Percentiles rank a stretch among this genome's conserved stretches.
These are phyloP conservation scores for Sphaeridia pumilis DNA, from an alignment of 2,888 invertebrate species.

Conservation along the genomic window DNA sequence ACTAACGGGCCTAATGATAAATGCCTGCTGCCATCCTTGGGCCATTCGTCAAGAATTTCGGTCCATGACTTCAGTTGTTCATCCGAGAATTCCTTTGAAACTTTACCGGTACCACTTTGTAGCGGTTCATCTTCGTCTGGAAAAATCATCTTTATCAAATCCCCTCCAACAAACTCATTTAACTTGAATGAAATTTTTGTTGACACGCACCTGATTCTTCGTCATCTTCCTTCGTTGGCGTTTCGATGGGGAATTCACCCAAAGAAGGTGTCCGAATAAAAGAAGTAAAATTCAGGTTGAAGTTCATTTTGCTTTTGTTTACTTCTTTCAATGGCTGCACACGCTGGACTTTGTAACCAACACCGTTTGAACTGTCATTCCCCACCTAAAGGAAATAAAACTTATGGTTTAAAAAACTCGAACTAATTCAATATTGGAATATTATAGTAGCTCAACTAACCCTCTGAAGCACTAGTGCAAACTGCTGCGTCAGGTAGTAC, in stretches of 20 bases:
- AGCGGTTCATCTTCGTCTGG: conserved; percentile 88
- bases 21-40: conserved; percentile 45
- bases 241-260: conserved; percentile 52
- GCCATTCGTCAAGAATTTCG: conserved; percentile 65
- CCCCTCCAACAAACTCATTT: too few relatives aligned
- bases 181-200: too few relatives aligned
- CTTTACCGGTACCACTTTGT: conserved; percentile 93
- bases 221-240: conserved; percentile 64
- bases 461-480: conserved; percentile 79
- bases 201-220: conserved; percentile 40
- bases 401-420: too few relatives aligned
- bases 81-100: conserved; percentile 90
- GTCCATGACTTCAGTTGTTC: conserved; percentile 88
- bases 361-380: conserved; percentile 44
- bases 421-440: too few relatives aligned
- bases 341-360: conserved; percentile 58
- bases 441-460: too few relatives aligned
- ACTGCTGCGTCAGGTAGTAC: conserved; percentile 75
- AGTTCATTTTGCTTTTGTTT: conserved; percentile 58
- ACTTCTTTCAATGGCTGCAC: conserved; percentile 69
- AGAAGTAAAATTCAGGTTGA: conserved; percentile 57
- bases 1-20: conserved; percentile 69
- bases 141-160: too few relatives aligned
- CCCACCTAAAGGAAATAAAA: too few relatives aligned
- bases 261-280: conserved; percentile 61